Conservation (phyloP, 2,797 vertebrate genomes). For the Propithecus deckenii region DNA sequence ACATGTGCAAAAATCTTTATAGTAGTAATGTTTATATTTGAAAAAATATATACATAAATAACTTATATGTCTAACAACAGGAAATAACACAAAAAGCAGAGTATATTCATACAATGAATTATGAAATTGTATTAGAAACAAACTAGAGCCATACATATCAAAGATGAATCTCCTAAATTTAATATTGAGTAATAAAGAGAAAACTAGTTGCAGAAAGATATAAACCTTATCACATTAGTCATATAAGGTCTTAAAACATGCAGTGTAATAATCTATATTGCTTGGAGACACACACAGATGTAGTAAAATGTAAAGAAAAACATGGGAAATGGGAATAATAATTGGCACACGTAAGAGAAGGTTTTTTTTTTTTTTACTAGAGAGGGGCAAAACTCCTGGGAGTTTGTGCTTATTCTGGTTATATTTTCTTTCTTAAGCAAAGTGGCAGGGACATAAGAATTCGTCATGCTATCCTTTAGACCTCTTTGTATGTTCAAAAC, state of each 20-base stretch:
- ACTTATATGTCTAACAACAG: not conserved
- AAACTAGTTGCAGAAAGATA: not conserved
- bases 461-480: not conserved
- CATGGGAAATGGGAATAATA: not conserved
- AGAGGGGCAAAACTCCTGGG: not conserved
- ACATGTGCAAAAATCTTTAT: not conserved
- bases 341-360: not conserved
- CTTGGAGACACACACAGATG: not conserved
- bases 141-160: not conserved
- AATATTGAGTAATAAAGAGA: not conserved
- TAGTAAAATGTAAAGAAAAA: not conserved
- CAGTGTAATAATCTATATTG: not conserved
- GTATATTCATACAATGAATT: not conserved
- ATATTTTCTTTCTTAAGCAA: not conserved
- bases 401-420: not conserved
- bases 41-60: not conserved
- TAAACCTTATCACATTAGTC: not conserved
- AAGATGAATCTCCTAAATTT: not conserved
- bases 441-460: not conserved
- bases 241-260: not conserved
- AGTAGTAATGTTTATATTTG: not conserved
- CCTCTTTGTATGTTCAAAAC: not conserved
- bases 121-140: constrained; percentile 4
- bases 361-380: not conserved
- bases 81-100: not conserved